Base-by-base conservation (phyloP, 2,113 vertebrate genomes). In the Verasper variegatus region DNA sequence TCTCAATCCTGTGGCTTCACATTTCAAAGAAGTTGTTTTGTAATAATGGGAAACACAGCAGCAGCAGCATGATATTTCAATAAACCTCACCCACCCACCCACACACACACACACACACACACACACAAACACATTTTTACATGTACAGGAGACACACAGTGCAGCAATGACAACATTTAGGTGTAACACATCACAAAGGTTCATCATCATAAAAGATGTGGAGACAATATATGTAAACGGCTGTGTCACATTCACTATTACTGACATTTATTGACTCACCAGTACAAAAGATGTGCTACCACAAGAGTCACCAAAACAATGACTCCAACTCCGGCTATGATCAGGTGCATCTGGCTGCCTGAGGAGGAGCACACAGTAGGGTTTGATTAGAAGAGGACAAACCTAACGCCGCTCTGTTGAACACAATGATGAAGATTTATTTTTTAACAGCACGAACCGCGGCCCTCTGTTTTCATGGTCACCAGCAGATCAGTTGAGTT, bases 401-500 rank as follows among this genome's bases (percentile, higher is more conserved):
- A 42, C 40, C 40, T 42, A 3, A 37, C 35, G 0, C 40, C 3
- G 2, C 40, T 42, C 40, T 42, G 40, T 42, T 11, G 12, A 42
- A 13, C 11, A 42, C 40, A 42, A 42, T 42, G 12, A 42, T 42
- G 11, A 42, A 42, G 40, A 2, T 42, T 42, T 42, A 13, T 42
- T 42, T 12, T 42, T 42, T 13, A 42, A n/a, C 8, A 21, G n/a
- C 8, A 84, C 88, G 31, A 61, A 88, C 84, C 76, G 0, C 24
- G 8, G 5, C 21, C 1, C 1, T 49, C 17, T 59, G 40, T 15
- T 9, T 5, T 9, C 59, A 82, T 20, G 2, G 17, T 35, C 14
- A 90, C 74, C 54, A 69, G 72, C 71, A 86, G 2, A 42, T 69
- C 71, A 37, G 83, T 64, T 1, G 91, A 92, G 80, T 80, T 89